Base-by-base conservation (phyloP, 2,113 vertebrate genomes). In the Oryzias celebensis region DNA sequence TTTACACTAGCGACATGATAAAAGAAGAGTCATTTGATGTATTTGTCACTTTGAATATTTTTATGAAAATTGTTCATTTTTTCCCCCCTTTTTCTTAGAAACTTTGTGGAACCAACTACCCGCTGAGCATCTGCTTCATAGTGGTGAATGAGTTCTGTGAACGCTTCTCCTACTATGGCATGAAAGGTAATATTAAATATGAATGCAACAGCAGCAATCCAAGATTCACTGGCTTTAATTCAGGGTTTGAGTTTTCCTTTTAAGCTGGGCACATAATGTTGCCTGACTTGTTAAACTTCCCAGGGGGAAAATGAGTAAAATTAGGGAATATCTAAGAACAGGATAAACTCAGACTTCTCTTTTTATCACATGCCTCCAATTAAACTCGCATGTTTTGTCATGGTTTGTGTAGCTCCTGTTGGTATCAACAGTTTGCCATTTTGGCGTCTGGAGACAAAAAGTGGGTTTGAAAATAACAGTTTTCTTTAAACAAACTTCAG, bases 71-170 rank as follows among this genome's bases (percentile, higher is more conserved):
- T n/a, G 22, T 16, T 10, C 36, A 23, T 14, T 10, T 50, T 53
- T 67, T n/a, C 0, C 14, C 16, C 7, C 14, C 16, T 62, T 23
- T 72, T 65, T 47, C 51, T 36, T 12, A 99, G 96, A 96, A 93
- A 92, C 55, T 98, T 46, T 98, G 92, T 87, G 94, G 96, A 14
- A 95, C 95, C 78, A 98, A 94, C 65, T 99, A 97, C 59, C 97
- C 97, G 1, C 26, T 92, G 62, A 98, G 97, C 91, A 97, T 99
- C 67, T 90, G 91, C 74, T 99, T 98, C 89, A 94, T 99, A 1
- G 94, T 99, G 78, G 95, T 98, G 85, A 99, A 98, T 0, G 97
- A 99, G 89, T 99, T 99, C 92, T 99, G 97, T 0, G 97, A 99
- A 61, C 94, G 97, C 16, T 99, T 99, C 91, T 99, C 97, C 83